Percentiles rank a stretch among this genome's conserved stretches.
Conservation (phyloP, 1,140 invertebrate species). For the Leptinotarsa lineolata region DNA sequence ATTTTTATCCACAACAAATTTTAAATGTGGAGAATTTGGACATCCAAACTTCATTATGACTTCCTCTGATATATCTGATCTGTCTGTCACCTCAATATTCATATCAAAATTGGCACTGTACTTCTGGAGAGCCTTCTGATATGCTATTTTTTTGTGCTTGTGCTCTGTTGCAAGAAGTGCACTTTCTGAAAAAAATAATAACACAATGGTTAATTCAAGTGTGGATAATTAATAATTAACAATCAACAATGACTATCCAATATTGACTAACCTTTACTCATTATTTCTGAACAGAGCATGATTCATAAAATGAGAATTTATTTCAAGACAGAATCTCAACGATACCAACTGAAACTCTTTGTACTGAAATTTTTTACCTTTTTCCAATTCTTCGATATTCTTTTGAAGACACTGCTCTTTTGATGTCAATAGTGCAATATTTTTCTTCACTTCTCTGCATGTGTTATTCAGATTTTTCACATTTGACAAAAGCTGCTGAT, state of each 20-base stretch:
- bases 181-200: not conserved
- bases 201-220: too few species aligned
- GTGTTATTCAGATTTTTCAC: not conserved
- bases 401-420: not conserved
- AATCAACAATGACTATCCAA: too few species aligned
- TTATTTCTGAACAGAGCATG: too few species aligned
- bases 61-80: not conserved
- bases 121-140: not conserved
- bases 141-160: conserved; percentile 6
- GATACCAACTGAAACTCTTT: too few species aligned
- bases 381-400: not conserved
- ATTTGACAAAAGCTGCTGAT: not conserved
- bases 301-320: too few species aligned
- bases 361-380: not conserved
- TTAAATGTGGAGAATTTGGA: not conserved
- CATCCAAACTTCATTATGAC: not conserved
- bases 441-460: not conserved
- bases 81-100: not conserved
- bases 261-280: too few species aligned
- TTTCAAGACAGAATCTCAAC: too few species aligned
- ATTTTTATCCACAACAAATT: not conserved
- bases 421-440: not conserved
- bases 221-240: too few species aligned
- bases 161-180: not conserved
- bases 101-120: not conserved